A percentile compares a stretch with the other conserved stretches of the same genome.
Conservation (phyloP, 1,140 invertebrate species). For the Drosophila sucinea region DNA sequence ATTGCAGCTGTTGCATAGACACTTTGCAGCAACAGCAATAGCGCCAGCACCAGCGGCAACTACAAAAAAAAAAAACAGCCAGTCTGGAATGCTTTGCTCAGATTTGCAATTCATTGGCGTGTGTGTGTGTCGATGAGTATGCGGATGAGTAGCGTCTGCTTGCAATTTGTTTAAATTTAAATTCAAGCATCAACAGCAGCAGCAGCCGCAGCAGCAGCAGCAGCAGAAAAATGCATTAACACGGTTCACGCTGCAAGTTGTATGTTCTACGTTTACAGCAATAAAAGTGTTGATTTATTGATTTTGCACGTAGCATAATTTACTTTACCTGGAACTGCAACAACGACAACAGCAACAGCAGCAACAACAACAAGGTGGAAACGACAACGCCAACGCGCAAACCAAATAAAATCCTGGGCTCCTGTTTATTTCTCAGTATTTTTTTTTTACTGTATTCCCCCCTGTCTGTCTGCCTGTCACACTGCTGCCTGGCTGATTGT, state of each 20-base stretch:
- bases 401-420: conserved; percentile 73
- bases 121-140: background rate
- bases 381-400: conserved; percentile 41
- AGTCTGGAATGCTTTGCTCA: conserved; percentile 28
- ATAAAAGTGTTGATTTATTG: conserved; percentile 81
- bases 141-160: conserved; percentile 14
- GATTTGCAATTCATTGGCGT: conserved; percentile 73
- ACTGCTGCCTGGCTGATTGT: conserved; percentile 67
- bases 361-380: conserved; percentile 20
- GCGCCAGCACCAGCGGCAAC: conserved; percentile 26
- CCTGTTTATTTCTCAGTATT: conserved; percentile 67
- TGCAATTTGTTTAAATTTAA: conserved; percentile 47
- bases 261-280: conserved; percentile 65
- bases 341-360: conserved; percentile 34
- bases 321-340: conserved; percentile 69
- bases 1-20: conserved; percentile 68
- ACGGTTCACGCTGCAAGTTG: conserved; percentile 30
- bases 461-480: conserved; percentile 47
- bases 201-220: no score
- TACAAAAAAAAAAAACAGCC: conserved; percentile 1
- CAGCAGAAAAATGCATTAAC: conserved; percentile 39
- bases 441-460: conserved; percentile 30
- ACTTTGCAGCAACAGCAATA: conserved; percentile 10
- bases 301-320: conserved; percentile 80
- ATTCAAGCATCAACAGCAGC: conserved; percentile 11